A percentile compares a stretch with the other conserved stretches of the same genome.
Conservation (phyloP, 2,797 vertebrate genomes). For the Apodemus agrarius region DNA sequence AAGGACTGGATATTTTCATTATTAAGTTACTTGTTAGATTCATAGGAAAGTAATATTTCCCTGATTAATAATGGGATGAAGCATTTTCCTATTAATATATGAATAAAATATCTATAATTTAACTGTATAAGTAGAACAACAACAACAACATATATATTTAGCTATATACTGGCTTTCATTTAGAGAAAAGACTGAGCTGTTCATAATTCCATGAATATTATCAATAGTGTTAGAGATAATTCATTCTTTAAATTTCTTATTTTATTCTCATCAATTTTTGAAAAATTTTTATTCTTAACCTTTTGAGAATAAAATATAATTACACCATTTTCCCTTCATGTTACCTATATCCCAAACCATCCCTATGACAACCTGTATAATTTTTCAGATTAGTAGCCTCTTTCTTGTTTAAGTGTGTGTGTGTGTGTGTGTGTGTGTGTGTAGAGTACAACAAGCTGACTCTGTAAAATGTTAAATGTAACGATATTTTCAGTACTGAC, state of each 20-base stretch:
- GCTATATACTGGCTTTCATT: neutral
- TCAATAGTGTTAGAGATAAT: neutral
- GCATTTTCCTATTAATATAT: neutral
- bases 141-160: neutral
- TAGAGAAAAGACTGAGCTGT: too few relatives aligned
- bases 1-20: neutral
- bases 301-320: neutral
- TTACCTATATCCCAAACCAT: neutral
- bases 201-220: neutral
- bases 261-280: neutral
- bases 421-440: neutral
- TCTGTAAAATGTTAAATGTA: neutral
- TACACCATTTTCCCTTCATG: too few relatives aligned
- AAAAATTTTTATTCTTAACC: neutral
- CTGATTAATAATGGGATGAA: neutral
- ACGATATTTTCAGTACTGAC: neutral
- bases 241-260: neutral
- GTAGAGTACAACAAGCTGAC: neutral
- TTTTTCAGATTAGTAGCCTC: neutral
- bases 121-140: neutral
- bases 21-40: neutral
- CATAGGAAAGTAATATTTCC: neutral
- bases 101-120: neutral
- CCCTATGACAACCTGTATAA: neutral
- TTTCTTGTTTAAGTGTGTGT: neutral